Base-by-base conservation (phyloP, 2,797 vertebrate species). In the Clarias platycephalus region DNA sequence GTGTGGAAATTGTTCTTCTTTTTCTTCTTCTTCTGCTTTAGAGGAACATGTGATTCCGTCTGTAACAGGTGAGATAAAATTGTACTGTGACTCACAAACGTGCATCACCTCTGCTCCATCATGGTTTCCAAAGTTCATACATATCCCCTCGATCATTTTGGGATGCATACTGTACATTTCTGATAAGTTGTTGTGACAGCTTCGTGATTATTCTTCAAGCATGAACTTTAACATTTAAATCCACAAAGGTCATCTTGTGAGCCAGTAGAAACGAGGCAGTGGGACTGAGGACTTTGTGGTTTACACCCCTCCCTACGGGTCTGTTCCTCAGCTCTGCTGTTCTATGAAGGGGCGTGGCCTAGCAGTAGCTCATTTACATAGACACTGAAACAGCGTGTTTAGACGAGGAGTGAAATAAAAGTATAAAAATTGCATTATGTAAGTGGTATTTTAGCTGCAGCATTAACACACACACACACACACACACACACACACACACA, bases 1-100 rank as follows among this genome's bases (percentile, higher is more conserved):
- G 64, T 87, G 72, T 75, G n/a, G 31, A 83, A 87, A 71, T 84
- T n/a, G n/a, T 88, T 67, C 91, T 74, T 68, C 84, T 76, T 76
- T 83, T 77, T 88, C 83, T 60, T 28, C n/a, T 31, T 78, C 83
- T 55, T 16, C 34, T 55, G 58, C 68, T 68, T 40, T 81, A 66
- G 70, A 77, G 18, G 62, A 84, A 68, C 34, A n/a, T n/a, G 5
- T 72, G 24, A 55, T 12, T 75, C 49, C 49, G 4, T n/a, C 49
- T 75, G 0, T 18, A 55, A 4, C 49, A 75, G 72, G 72, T 75
- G 72, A 75, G 72, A 16, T 49, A 8, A 44, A 44, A n/a, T 70
- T 24, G 37, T 40, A 24, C 34, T 72, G 7, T 1, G 5, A 26
- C 24, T 18, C 44, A 8, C 12, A 49, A 40, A 26, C 37, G 4